Evolutionary conservation across 2,888 invertebrate species (phyloP), one percentile per base, ranked within the genome.

Genomic region (Agonum fuliginosum): DNA sequence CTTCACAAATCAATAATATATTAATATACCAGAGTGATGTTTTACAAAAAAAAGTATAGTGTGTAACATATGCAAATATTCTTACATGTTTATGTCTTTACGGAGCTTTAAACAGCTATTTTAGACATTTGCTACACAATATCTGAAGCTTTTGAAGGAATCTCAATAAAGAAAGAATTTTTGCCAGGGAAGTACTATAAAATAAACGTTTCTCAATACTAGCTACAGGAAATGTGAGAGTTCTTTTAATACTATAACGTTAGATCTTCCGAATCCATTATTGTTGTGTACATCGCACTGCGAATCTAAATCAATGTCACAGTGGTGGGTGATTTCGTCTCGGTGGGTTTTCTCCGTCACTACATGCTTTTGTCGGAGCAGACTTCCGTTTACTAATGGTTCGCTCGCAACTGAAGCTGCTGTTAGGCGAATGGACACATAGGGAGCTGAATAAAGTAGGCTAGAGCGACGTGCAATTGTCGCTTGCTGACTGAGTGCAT

Each of bases 341-440:
- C 54, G 12, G 24, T 14, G 37, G 67, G 67, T 3, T 14, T 4
- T n/a, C 62, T 1, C 37, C 8, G 34, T 12, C 67, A 54, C 20
- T 2, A 41, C 14, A 8, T 20, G 24, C 30, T 27, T 54, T 65
- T 67, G 67, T 41, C 41, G 37, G 67, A 41, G 67, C 67, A 41
- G 12, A 24, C 37, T 67, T 67, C 67, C 67, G 67, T 41, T 67
- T 67, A 37, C 67, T 67, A 67, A 67, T 67, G 67, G 67, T 37
- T 27, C 30, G 67, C 67, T 37, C 30, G 22, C 4, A 24, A 24
- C 54, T 20, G 43, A 14, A 10, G 22, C 54, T 12, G 37, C 54
- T 12, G 37, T 24, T 67, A 37, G 67, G 37, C 20, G 37, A 67
- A 67, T 67, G 67, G 67, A 67, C 67, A 67, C 67, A 67, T 20